These are phyloP conservation scores for Sebastes oblongus DNA, from an alignment of 2,797 vertebrate genomes.

Conservation along the genomic window DNA sequence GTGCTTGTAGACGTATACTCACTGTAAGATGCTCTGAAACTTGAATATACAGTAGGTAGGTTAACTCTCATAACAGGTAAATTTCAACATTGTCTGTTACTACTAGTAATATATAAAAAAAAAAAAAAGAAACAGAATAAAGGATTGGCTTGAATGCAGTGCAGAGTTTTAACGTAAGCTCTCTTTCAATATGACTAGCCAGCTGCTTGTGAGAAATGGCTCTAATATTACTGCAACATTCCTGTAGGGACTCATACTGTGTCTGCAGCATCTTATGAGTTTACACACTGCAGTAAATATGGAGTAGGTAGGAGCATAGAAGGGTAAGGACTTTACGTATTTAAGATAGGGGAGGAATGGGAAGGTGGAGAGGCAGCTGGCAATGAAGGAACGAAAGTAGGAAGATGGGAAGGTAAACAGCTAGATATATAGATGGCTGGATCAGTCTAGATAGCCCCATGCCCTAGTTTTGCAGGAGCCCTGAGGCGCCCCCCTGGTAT, in stretches of 20 bases:
- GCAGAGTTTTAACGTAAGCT: background rate
- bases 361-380: background rate
- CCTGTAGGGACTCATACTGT: conserved; percentile 13
- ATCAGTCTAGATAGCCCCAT: background rate
- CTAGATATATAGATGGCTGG: background rate
- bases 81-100: background rate
- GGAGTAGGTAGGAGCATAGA: background rate
- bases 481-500: conserved; percentile 8
- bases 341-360: background rate
- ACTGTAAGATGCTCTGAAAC: background rate
- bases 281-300: background rate
- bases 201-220: background rate
- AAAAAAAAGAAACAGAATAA: background rate
- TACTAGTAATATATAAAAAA: background rate
- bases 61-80: background rate
- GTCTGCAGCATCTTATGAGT: conserved; percentile 7
- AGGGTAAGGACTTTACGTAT: background rate
- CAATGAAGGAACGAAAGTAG: background rate
- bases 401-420: background rate
- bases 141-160: background rate
- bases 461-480: background rate
- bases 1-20: background rate
- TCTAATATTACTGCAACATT: conserved; percentile 9
- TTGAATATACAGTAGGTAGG: background rate
- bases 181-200: background rate